phyloP scores from a whole-genome alignment of 2,113 vertebrate species.

The Proteles cristata region DNA sequence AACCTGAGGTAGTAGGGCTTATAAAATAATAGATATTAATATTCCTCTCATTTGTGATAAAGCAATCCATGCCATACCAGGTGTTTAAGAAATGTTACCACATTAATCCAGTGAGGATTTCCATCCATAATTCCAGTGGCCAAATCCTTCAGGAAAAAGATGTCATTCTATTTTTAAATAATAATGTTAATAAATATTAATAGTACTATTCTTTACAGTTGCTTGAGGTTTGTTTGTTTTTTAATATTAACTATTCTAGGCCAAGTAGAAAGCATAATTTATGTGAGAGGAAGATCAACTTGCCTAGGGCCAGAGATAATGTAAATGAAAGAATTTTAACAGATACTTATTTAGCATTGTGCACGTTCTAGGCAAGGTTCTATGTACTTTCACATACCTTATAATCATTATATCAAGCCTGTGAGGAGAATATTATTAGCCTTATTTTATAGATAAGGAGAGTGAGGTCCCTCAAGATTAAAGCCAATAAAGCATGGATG shows the following conservation, averaged over 20 bases:
- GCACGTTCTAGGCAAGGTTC: background rate
- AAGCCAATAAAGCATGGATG: background rate
- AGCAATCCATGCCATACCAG: background rate
- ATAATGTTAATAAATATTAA: background rate
- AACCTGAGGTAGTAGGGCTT: background rate
- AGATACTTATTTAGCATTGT: background rate
- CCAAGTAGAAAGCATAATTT: background rate
- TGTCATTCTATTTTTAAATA: background rate
- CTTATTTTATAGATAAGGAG: background rate
- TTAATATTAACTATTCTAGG: background rate
- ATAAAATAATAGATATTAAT: background rate
- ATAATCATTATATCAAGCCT: background rate
- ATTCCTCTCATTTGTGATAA: background rate
- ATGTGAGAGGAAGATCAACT: background rate
- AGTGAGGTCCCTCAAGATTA: background rate
- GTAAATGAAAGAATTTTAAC: background rate
- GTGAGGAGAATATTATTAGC: background rate
- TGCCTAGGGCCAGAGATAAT: background rate
- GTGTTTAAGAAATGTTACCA: background rate
- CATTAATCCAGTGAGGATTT: background rate
- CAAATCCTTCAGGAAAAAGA: background rate
- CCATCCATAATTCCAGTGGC: background rate
- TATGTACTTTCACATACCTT: background rate
- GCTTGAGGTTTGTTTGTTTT: background rate
- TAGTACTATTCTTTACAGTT: background rate